Evolutionary conservation across 2,113 vertebrate genomes (phyloP).

Genomic region (Conger conger): DNA sequence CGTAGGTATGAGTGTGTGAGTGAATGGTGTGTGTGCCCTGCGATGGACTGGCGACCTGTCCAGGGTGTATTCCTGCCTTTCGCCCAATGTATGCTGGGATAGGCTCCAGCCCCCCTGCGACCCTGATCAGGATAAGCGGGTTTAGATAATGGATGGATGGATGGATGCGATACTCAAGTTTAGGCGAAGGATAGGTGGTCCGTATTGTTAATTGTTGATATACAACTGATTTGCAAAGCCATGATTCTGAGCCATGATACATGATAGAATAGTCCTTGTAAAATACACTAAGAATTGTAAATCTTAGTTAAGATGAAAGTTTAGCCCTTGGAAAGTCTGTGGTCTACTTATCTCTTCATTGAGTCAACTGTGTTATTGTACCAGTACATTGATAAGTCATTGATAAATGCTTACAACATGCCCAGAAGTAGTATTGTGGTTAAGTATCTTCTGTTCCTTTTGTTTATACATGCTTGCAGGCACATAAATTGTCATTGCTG

Average conservation of each 20-base stretch:
- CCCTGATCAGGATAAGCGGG: too few relatives aligned
- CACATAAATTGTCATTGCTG: neutral
- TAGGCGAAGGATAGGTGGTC: neutral
- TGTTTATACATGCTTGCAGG: neutral
- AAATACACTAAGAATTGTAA: conserved; percentile 2
- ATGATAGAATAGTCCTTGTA: neutral
- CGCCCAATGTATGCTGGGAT: too few relatives aligned
- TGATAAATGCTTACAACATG: conserved; percentile 35
- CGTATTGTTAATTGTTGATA: neutral
- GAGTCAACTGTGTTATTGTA: conserved; percentile 30
- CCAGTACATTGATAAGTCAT: conserved; percentile 19
- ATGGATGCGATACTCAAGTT: neutral
- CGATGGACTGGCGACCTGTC: too few relatives aligned
- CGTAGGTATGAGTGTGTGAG: too few relatives aligned
- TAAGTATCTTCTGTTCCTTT: neutral
- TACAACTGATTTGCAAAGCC: neutral
- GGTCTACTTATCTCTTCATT: neutral
- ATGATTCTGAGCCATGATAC: neutral
- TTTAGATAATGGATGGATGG: too few relatives aligned
- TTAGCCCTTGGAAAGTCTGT: neutral
- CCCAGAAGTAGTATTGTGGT: neutral
- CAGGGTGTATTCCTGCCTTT: too few relatives aligned
- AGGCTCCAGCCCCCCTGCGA: too few relatives aligned
- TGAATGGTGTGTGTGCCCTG: too few relatives aligned
- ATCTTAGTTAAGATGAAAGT: conserved; percentile 22